Evolutionary conservation across 2,888 invertebrate genomes (phyloP).

Genomic region (Odontocolon sp.): DNA sequence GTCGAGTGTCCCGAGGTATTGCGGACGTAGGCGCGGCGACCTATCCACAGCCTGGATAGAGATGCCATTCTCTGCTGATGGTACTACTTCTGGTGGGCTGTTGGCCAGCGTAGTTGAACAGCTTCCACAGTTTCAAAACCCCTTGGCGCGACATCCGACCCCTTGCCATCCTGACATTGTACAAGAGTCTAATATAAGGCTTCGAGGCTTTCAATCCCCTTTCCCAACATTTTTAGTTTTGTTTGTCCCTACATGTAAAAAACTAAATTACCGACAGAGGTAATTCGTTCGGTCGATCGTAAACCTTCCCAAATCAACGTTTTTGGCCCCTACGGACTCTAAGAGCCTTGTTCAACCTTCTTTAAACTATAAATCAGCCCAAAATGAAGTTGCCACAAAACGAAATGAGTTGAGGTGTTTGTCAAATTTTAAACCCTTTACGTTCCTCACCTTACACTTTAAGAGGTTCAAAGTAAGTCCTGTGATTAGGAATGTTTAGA

Average conservation of each 20-base stretch:
- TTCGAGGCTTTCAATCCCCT: background rate
- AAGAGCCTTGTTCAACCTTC: no score
- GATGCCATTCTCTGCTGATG: background rate
- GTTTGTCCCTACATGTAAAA: background rate
- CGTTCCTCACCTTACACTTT: no score
- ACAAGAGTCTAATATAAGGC: background rate
- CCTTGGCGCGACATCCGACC: no score
- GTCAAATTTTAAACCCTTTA: no score
- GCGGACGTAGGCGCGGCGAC: conserved; percentile 37
- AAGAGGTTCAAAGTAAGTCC: no score
- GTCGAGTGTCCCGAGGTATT: conserved; percentile 43
- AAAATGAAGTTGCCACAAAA: no score
- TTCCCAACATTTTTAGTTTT: background rate
- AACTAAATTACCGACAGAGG: background rate
- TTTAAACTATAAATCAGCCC: no score
- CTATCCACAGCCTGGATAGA: conserved; percentile 10
- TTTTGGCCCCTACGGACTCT: no score
- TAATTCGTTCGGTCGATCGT: no score
- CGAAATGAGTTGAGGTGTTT: no score
- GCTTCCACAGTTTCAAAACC: background rate
- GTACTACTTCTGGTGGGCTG: background rate
- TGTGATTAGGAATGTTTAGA: no score
- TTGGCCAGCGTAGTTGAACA: background rate
- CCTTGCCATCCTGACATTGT: background rate
- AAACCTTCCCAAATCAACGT: no score